Base-by-base conservation (phyloP, 2,113 vertebrate species). In the Podilymbus podiceps region DNA sequence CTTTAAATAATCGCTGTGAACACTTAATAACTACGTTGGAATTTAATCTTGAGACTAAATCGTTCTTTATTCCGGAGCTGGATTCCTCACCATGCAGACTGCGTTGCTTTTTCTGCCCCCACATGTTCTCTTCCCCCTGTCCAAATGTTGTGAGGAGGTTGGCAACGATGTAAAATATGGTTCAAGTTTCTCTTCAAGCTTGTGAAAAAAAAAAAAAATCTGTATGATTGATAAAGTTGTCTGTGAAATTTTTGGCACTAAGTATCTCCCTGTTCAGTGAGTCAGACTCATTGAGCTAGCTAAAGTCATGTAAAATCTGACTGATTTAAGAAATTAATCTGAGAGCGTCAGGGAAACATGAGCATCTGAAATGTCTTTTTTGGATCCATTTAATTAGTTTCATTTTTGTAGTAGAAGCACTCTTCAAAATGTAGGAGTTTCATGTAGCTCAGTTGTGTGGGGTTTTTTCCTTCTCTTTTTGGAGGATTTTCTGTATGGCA, bases 321-420 rank as follows among this genome's bases (percentile, higher is more conserved):
- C 21, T 27, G 22, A 15, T 15, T 47, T 35, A 16, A 46, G 58
- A 17, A 13, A 21, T 67, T 55, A 67, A 15, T 15, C 35, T 18
- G 30, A 28, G 38, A 38, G 8, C 53, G 3, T 5, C 0, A 0
- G n/a, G 42, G 27, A 46, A 55, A 18, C 24, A 5, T 2, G 1
- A 75, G 30, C 44, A 8, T 20, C 64, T 47, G 22, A 15, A 40
- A 47, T 42, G 6, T 11, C 55, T 35, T 33, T 11, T 86, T 69
- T 59, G 42, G 46, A 27, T 47, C 4, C 5, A 25, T 20, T 19
- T 85, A 0, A 35, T 31, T 46, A 63, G 64, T 46, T 21, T 67
- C 6, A 1, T 52, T 63, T 82, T 35, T 38, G 4, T 35, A 14
- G 40, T 4, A 59, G 25, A 42, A n/a, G 2, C 12, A 1, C 50